Evolutionary conservation across 2,113 vertebrate genomes (phyloP).

Genomic region (Epinephelus fuscoguttatus): DNA sequence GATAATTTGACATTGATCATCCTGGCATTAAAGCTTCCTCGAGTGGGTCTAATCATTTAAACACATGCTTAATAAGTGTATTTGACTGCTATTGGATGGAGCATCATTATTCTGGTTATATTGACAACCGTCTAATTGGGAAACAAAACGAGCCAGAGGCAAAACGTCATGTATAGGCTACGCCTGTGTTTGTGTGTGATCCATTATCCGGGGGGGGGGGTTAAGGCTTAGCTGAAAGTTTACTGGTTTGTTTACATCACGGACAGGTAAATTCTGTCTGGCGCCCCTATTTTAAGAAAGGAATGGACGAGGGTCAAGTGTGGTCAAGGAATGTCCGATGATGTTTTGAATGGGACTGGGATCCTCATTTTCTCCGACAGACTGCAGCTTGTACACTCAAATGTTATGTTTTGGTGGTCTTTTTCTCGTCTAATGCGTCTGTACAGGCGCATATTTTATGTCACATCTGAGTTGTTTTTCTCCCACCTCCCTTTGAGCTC

Average conservation of each 20-base stretch:
- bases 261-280: constrained; percentile 24
- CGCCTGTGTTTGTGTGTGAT: constrained; percentile 5
- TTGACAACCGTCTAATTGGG: constrained; percentile 47
- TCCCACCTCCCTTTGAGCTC: neutral
- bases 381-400: neutral
- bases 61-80: constrained; percentile 11
- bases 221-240: constrained; percentile 51
- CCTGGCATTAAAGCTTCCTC: constrained; percentile 35
- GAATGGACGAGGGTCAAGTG: constrained; percentile 51
- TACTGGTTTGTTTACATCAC: constrained; percentile 59
- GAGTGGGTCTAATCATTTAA: constrained; percentile 42
- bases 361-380: constrained; percentile 9
- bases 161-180: neutral
- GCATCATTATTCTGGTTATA: constrained; percentile 23
- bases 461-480: neutral
- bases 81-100: constrained; percentile 14
- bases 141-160: constrained; percentile 33
- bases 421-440: constrained; percentile 10
- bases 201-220: constrained; percentile 32
- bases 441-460: neutral
- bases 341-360: neutral
- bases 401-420: neutral
- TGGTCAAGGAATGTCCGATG: constrained; percentile 43
- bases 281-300: constrained; percentile 31
- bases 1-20: constrained; percentile 59